phyloP scores from a whole-genome alignment of 2,888 invertebrate species.

The Erannis defoliaria region DNA sequence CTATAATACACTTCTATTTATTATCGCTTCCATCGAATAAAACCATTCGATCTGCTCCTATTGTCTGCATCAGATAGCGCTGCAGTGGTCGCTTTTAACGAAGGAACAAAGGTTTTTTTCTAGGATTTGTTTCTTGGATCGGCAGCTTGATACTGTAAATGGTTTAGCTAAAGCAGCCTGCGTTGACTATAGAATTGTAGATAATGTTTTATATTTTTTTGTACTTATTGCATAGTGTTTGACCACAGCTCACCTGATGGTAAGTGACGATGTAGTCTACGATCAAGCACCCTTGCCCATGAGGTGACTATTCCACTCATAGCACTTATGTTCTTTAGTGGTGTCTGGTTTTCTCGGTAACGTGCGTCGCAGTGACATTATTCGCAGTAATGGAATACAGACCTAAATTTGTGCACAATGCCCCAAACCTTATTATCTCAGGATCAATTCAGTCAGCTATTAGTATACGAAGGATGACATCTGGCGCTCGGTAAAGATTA shows the following conservation, averaged over 20 bases:
- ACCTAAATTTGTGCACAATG: slow-evolving; percentile 1
- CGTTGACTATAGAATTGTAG: no score
- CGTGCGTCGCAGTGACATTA: no score
- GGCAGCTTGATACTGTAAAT: slow-evolving; percentile 1
- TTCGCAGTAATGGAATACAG: no score
- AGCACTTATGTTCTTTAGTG: no score
- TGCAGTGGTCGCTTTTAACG: slow-evolving; percentile 2
- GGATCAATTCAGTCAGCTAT: slow-evolving; percentile 24
- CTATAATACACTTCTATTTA: background rate
- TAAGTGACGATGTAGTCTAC: no score
- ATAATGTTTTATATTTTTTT: background rate
- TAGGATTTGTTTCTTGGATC: slow-evolving; percentile 10
- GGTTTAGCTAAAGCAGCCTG: background rate
- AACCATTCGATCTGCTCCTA: slow-evolving; percentile 6
- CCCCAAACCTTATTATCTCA: slow-evolving; percentile 25
- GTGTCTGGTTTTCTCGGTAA: no score
- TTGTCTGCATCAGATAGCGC: slow-evolving; percentile 14
- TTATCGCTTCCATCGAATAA: background rate
- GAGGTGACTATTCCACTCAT: no score
- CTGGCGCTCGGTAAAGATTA: slow-evolving; percentile 29
- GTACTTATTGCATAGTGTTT: no score
- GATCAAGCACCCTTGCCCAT: no score
- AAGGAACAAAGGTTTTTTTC: background rate
- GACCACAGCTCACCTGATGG: no score
- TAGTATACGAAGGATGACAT: slow-evolving; percentile 32